Evolutionary conservation across 1,140 invertebrate species (phyloP), one percentile per base, ranked within the genome.

Genomic region (Samia ricini): DNA sequence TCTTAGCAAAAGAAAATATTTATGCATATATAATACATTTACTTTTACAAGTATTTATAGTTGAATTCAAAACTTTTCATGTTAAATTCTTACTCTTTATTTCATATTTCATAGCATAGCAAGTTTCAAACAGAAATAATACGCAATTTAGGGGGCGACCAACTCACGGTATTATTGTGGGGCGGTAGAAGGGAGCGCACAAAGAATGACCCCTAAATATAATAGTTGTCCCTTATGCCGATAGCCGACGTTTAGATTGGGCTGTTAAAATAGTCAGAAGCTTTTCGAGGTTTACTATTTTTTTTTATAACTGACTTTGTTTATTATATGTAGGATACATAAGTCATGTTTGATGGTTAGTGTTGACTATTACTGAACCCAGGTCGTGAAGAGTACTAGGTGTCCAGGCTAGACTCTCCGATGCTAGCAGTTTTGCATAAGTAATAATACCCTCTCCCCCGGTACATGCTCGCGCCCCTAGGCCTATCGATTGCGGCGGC

Each of bases 401-500:
- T 42, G 33, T 42, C 33, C 33, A 12, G 33, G 10, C 8, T 42
- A 42, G 10, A 42, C 33, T 42, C 33, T 42, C 10, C 33, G 33
- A 42, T 42, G 33, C 33, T 42, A 4, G 33, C 8, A 42, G 83
- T 75, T 89, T 89, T 89, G 84, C 87, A 88, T 89, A 89, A 89
- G 81, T 89, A 89, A 89, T 87, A 85, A 83, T 80, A 69, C 54
- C 70, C 50, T 60, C 71, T 57, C 64, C n/a, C 56, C 68, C 51
- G 61, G 50, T 67, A 71, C 72, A 63, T 56, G 63, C 63, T 56
- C 72, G 71, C 75, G 76, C 74, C 81, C 70, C 74, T 85, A 87
- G 84, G 86, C 86, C 86, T 89, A 89, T 89, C 86, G 85, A 89
- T 89, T 88, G 87, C 82, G 85, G 79, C 81, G 82, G 83, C 79